Evolutionary conservation across 2,797 vertebrate species (phyloP).

Genomic region (Gambelia wislizenii): DNA sequence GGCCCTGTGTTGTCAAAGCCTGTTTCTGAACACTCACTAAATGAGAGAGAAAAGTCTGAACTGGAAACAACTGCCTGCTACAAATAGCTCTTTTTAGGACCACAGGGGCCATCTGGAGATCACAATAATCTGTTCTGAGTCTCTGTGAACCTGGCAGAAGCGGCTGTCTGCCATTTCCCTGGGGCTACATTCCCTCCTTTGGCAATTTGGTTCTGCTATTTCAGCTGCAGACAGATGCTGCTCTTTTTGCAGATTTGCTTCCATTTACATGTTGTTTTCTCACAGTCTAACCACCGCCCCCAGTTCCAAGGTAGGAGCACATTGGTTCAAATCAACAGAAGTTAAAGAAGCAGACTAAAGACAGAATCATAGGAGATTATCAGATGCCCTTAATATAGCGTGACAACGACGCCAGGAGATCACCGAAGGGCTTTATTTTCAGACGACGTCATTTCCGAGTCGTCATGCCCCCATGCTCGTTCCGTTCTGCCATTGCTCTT

Average conservation of each 20-base stretch:
- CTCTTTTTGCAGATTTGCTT: not conserved
- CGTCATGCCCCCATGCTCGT: too few species aligned
- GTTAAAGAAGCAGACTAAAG: rapidly evolving
- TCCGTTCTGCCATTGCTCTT: too few species aligned
- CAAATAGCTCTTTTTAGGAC: conserved; percentile 16
- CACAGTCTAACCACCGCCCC: not conserved
- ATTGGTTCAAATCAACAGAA: not conserved
- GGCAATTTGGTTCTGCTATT: not conserved
- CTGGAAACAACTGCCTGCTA: conserved; percentile 8
- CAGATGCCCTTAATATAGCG: too few species aligned
- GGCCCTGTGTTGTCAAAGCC: not conserved
- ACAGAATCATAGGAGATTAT: too few species aligned
- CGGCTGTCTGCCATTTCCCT: not conserved
- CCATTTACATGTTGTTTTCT: not conserved
- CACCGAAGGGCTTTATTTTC: too few species aligned
- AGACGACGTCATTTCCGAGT: too few species aligned
- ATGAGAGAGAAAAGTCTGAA: rapidly evolving
- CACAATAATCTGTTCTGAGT: not conserved
- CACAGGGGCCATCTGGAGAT: not conserved
- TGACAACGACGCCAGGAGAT: too few species aligned
- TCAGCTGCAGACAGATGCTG: not conserved
- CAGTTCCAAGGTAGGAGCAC: not conserved
- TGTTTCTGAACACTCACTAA: not conserved
- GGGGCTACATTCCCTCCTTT: not conserved
- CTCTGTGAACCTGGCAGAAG: not conserved